phyloP scores from a whole-genome alignment of 2,113 vertebrate species.

The Carollia perspicillata region DNA sequence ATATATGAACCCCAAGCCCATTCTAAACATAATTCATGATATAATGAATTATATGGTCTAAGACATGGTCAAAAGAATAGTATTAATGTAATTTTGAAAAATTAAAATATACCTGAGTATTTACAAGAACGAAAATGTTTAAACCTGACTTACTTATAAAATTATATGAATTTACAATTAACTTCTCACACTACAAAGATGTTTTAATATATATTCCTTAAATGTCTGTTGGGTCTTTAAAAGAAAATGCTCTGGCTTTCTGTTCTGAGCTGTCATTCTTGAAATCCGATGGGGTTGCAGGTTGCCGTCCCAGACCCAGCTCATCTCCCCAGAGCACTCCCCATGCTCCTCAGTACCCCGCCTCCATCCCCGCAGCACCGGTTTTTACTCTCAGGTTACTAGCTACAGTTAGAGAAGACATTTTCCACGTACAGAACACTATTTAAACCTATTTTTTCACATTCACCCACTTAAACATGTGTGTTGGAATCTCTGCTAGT shows the following conservation, averaged over 20 bases:
- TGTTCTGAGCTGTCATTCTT: not conserved
- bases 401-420: not conserved
- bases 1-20: not conserved
- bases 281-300: not conserved
- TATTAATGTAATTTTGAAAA: not conserved
- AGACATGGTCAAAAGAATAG: not conserved
- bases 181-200: not conserved
- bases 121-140: not conserved
- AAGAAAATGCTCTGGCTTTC: not conserved
- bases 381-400: not conserved
- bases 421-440: not conserved
- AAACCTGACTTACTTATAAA: not conserved
- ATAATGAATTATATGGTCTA: not conserved
- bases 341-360: fast-evolving
- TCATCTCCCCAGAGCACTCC: not conserved
- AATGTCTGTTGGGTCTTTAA: not conserved
- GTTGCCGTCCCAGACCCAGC: not conserved
- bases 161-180: not conserved
- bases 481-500: not conserved
- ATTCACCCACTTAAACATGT: not conserved
- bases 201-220: not conserved
- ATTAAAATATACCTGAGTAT: not conserved
- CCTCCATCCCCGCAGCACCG: too few species aligned
- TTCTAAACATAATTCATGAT: not conserved
- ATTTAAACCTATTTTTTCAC: not conserved